These are phyloP conservation scores for Lissonota sp. DNA, from an alignment of 2,888 invertebrate species.

Conservation along the genomic window DNA sequence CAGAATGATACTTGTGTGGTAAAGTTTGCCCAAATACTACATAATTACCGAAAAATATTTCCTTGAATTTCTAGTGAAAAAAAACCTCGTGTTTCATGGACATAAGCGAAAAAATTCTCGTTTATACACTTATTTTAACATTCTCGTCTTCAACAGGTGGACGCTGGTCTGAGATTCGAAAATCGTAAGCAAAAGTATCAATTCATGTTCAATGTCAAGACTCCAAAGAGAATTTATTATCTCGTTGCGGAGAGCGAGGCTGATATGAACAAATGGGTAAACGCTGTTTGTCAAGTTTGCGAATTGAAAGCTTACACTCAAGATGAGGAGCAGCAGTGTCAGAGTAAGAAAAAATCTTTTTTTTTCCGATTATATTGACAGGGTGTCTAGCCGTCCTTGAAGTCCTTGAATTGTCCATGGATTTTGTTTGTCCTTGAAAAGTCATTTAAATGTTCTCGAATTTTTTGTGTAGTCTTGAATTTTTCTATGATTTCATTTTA, in stretches of 20 bases:
- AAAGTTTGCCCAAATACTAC: no score
- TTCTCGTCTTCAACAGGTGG: conserved; percentile 86
- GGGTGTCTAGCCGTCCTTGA: no score
- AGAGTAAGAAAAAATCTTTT: conserved; percentile 72
- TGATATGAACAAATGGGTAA: conserved; percentile 98
- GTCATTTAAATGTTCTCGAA: no score
- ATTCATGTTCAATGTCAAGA: conserved; percentile 95
- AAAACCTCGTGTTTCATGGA: no score
- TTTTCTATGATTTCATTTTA: no score
- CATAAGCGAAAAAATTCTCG: not conserved
- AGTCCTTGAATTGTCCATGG: no score
- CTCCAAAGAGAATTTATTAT: conserved; percentile 95
- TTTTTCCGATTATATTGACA: conserved; percentile 22
- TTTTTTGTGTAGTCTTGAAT: no score
- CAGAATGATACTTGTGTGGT: no score
- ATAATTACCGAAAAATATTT: no score
- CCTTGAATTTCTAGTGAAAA: no score
- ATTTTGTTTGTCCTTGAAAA: no score
- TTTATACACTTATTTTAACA: not conserved
- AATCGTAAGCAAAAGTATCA: conserved; percentile 92
- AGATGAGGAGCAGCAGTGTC: conserved; percentile 84
- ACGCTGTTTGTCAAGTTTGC: conserved; percentile 96
- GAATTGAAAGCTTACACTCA: conserved; percentile 91
- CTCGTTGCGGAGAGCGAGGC: conserved; percentile 95
- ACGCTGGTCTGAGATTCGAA: conserved; percentile 94